A percentile compares a stretch with the other conserved stretches of the same genome.
Conservation (phyloP, 2,113 vertebrate species). For the Tachysurus fulvidraco region DNA sequence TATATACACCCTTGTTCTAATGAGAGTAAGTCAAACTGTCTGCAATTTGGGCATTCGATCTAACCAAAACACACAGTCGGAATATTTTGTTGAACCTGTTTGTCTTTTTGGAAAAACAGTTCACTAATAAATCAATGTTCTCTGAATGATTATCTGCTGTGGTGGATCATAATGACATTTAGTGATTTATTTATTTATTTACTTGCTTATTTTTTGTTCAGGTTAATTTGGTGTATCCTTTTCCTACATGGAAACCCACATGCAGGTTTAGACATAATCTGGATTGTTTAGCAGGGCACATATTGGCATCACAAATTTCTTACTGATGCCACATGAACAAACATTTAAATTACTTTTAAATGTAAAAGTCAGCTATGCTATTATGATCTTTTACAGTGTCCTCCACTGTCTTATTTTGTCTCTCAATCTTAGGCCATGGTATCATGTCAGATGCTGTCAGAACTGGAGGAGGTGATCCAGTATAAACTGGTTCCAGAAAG, state of each 20-base stretch:
- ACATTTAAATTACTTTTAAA: neutral
- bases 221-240: neutral
- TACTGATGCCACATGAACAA: neutral
- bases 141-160: neutral
- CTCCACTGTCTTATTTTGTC: neutral
- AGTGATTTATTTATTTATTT: neutral
- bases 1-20: constrained; percentile 19
- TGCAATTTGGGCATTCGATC: constrained; percentile 12
- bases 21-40: constrained; percentile 24
- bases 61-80: neutral
- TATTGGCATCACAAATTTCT: neutral
- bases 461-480: constrained; percentile 98
- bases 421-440: constrained; percentile 89
- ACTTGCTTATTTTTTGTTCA: neutral
- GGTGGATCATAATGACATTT: neutral
- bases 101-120: neutral
- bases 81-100: neutral
- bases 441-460: constrained; percentile 98
- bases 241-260: neutral
- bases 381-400: neutral
- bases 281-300: neutral
- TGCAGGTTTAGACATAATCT: neutral
- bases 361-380: neutral
- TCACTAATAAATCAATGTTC: constrained; percentile 1
- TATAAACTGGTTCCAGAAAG: constrained; percentile 98